Evolutionary conservation across 1,140 invertebrate species (phyloP), one percentile per base, ranked within the genome.

Genomic region (Zophobas morio): DNA sequence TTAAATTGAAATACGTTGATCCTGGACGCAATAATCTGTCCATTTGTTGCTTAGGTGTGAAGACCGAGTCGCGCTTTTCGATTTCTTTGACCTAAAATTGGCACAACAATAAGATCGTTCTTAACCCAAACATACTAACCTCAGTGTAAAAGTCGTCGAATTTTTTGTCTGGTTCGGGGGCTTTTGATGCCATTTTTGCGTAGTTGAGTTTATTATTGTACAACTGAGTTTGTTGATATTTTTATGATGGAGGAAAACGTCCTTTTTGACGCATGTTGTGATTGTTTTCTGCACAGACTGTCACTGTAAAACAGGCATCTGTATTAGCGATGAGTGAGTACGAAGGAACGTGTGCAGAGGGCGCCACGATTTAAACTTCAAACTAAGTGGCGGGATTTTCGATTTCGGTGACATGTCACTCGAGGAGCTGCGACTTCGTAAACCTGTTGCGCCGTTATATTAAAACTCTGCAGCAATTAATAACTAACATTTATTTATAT

Each of bases 1-100:
- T 98, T 79, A 99, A 90, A 90, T 99, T 99, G 85, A 98, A 95
- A 88, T 99, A 99, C 4, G 97, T 97, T 0, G 96, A 96, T 32
- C 97, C 97, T 72, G 97, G 96, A 80, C 96, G 90, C 35, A 98
- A 89, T 77, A 99, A 88, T 84, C 97, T 90, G 51, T 98, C 96
- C 82, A 99, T 97, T 90, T 99, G 97, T 89, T 98, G 96, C 87
- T 95, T 95, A 32, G 96, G 94, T 47, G 97, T 99, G 79, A 99
- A 89, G 72, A 95, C 93, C 0, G 95, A 93, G 87, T 98, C 96
- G 77, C 94, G 88, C 86, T 97, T 95, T 87, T 99, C 97, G 66
- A 98, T 98, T 88, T 96, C 94, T 89, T 99, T 99, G 1, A 99
- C 95, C 95, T 98, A 78, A 78, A 87, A 74, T 74, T 51, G n/a